Conservation (phyloP, 2,888 invertebrate species). For the Bombylius discolor region DNA sequence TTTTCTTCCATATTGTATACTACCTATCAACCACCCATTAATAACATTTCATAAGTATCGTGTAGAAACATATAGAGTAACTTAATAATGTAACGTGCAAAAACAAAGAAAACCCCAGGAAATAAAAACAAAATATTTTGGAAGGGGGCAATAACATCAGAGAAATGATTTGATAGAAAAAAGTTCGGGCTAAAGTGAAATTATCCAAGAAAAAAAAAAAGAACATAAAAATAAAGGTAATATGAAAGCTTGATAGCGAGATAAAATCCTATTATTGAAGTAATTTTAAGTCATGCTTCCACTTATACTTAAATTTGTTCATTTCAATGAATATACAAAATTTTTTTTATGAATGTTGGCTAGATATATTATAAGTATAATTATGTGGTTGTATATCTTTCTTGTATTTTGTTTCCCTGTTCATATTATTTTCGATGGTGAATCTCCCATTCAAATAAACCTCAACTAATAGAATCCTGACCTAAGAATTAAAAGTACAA, state of each 20-base stretch:
- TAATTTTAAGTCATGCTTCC: slow-evolving; percentile 26
- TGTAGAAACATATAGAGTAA: no score
- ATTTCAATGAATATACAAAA: slow-evolving; percentile 35
- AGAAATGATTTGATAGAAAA: not conserved
- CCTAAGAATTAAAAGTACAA: no score
- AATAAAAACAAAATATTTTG: not conserved
- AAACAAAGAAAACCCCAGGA: not conserved
- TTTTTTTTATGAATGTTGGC: slow-evolving; percentile 17
- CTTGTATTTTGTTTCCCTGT: not conserved
- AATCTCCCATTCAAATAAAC: no score
- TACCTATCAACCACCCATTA: no score
- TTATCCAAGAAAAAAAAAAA: not conserved
- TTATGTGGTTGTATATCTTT: slow-evolving; percentile 5
- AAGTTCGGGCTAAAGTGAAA: not conserved
- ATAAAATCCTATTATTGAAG: slow-evolving; percentile 38
- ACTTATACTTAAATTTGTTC: slow-evolving; percentile 28
- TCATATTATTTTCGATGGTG: no score
- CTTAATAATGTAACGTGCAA: no score
- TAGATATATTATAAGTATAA: slow-evolving; percentile 10
- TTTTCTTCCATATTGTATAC: no score
- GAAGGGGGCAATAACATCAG: not conserved
- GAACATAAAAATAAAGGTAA: slow-evolving; percentile 12
- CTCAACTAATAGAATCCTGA: no score
- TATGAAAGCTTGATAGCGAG: slow-evolving; percentile 31
- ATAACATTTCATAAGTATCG: no score